Evolutionary conservation across 2,113 vertebrate species (phyloP).

Genomic region (Elephas maximus): DNA sequence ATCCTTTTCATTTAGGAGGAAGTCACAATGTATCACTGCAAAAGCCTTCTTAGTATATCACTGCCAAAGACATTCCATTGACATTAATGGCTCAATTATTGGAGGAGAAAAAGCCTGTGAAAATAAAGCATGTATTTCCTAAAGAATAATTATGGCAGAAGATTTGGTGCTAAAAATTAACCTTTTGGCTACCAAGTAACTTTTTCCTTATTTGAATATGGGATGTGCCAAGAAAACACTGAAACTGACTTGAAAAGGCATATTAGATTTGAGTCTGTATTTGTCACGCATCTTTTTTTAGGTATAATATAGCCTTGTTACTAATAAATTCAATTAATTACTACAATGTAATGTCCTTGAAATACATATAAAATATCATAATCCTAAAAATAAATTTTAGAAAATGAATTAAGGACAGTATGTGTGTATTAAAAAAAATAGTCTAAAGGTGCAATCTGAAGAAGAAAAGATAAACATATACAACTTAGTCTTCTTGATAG

Average conservation of each 20-base stretch:
- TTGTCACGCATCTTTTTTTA: conserved; percentile 69
- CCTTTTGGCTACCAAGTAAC: conserved; percentile 61
- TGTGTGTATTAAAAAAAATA: conserved; percentile 9
- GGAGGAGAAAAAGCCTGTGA: conserved; percentile 83
- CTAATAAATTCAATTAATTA: conserved; percentile 77
- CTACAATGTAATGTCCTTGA: conserved; percentile 58
- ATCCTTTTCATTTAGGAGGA: conserved; percentile 86
- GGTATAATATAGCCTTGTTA: conserved; percentile 57
- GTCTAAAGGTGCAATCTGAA: conserved; percentile 74
- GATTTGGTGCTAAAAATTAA: conserved; percentile 69
- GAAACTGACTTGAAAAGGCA: conserved; percentile 65
- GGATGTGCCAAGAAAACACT: conserved; percentile 78
- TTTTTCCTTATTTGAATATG: conserved; percentile 52
- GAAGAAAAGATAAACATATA: conserved; percentile 81
- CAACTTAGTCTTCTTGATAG: conserved; percentile 86
- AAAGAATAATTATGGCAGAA: conserved; percentile 75
- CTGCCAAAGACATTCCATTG: conserved; percentile 84
- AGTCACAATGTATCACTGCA: conserved; percentile 84
- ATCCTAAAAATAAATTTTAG: conserved; percentile 63
- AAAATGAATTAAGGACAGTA: conserved; percentile 76
- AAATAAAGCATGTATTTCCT: conserved; percentile 80
- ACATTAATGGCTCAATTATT: conserved; percentile 86
- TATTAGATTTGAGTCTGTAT: conserved; percentile 66
- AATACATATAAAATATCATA: conserved; percentile 67
- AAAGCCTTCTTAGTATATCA: conserved; percentile 84